Percentiles rank a stretch among this genome's conserved stretches.
Conservation (phyloP, 2,797 vertebrate species). For the Pseudotriccus pelzelni region DNA sequence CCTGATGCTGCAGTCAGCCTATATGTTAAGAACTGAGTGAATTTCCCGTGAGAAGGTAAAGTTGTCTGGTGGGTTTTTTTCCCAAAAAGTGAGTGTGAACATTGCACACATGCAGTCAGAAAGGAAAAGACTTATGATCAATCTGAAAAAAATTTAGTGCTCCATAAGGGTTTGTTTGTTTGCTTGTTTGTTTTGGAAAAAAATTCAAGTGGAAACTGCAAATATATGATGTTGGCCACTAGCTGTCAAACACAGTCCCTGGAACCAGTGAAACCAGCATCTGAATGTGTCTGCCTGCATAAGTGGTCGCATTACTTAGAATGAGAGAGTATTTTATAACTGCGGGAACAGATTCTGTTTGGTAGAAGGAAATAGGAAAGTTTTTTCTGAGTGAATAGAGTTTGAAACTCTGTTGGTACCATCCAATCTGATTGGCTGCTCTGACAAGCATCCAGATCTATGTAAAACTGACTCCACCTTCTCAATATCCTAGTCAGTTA, state of each 20-base stretch:
- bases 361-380: background rate
- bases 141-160: background rate
- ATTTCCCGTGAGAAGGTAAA: background rate
- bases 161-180: background rate
- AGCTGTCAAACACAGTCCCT: background rate
- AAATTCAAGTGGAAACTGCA: background rate
- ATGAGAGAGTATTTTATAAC: background rate
- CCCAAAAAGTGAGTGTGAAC: background rate
- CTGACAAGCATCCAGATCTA: background rate
- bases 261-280: background rate
- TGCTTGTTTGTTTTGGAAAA: background rate
- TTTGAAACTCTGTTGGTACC: background rate
- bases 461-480: background rate
- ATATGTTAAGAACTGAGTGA: background rate
- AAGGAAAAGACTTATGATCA: background rate
- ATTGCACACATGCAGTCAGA: accelerated
- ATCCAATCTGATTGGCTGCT: background rate
- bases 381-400: background rate
- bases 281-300: background rate
- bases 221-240: background rate
- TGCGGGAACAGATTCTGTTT: background rate
- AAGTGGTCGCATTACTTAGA: background rate
- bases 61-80: background rate
- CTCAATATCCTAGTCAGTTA: background rate
- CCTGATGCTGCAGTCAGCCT: background rate